phyloP scores from a whole-genome alignment of 2,113 vertebrate species.

The western clawed frog (Xenopus tropicalis) region DNA sequence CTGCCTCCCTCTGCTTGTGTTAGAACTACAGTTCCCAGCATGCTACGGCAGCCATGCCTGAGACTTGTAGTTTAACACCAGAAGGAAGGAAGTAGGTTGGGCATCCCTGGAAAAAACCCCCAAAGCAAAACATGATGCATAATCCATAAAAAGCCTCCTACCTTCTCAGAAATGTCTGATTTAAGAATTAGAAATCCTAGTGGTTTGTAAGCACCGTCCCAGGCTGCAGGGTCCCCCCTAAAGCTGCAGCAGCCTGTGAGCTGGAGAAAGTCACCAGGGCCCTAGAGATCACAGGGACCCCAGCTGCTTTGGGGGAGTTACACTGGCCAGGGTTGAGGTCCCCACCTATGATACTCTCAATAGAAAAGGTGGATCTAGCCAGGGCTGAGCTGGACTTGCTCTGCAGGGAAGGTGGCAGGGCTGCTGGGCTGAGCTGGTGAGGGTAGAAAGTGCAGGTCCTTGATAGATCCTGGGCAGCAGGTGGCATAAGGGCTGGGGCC shows the following conservation, averaged over 20 bases:
- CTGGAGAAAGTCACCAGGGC: constrained; percentile 64
- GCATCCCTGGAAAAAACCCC: too few species aligned
- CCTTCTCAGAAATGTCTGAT: constrained; percentile 59
- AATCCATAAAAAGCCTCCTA: constrained; percentile 54
- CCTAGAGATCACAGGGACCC: constrained; percentile 67
- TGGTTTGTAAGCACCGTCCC: constrained; percentile 63
- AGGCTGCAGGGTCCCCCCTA: constrained; percentile 56
- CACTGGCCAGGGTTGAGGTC: constrained; percentile 59
- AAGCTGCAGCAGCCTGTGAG: constrained; percentile 48
- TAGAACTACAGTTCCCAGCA: too few species aligned
- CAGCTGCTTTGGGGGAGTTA: constrained; percentile 73
- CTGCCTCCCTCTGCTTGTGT: too few species aligned
- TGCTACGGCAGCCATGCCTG: too few species aligned
- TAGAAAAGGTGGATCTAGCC: constrained; percentile 84
- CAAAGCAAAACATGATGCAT: neutral
- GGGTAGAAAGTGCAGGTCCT: constrained; percentile 77
- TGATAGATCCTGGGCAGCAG: constrained; percentile 71
- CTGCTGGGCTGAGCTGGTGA: constrained; percentile 62
- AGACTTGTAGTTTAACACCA: too few species aligned
- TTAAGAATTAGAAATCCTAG: constrained; percentile 82
- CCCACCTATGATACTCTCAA: constrained; percentile 87
- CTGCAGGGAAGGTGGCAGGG: constrained; percentile 59
- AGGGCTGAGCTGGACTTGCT: constrained; percentile 64
- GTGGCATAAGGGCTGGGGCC: constrained; percentile 66
- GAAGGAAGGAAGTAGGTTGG: too few species aligned